These are phyloP conservation scores for Pegea sp. DNA, from an alignment of 23 tunicate genomes.

Conservation along the genomic window DNA sequence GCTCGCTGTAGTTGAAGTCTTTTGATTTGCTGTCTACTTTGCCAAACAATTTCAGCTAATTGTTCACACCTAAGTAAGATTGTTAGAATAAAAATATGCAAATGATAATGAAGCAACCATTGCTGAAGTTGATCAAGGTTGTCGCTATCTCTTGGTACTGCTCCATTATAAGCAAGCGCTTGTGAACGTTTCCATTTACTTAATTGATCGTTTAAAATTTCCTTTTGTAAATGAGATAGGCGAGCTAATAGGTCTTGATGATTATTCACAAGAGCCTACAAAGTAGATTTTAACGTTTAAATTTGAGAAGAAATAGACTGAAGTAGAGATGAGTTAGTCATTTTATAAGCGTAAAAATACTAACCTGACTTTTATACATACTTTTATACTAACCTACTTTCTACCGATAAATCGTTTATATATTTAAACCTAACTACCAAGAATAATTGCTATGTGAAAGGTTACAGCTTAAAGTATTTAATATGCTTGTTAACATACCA, in stretches of 20 bases:
- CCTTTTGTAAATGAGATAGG: slow-evolving; percentile 54
- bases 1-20: slow-evolving; percentile 78
- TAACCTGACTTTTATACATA: no score
- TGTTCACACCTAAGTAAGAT: slow-evolving; percentile 61
- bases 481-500: slow-evolving; percentile 29
- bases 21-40: slow-evolving; percentile 88
- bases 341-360: no score
- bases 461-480: no score
- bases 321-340: no score
- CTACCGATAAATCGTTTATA: no score
- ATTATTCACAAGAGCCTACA: slow-evolving; percentile 38
- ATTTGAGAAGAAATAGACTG: no score
- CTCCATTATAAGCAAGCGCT: slow-evolving; percentile 91
- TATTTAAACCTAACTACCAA: no score
- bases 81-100: not conserved
- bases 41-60: slow-evolving; percentile 94
- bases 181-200: slow-evolving; percentile 90
- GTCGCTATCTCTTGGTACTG: slow-evolving; percentile 51
- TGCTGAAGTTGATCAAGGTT: slow-evolving; percentile 85
- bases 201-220: slow-evolving; percentile 73
- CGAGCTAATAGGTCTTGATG: slow-evolving; percentile 72
- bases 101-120: slow-evolving; percentile 18
- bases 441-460: no score
- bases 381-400: no score
- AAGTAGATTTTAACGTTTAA: slow-evolving; percentile 1